Base-by-base conservation (phyloP, 1,140 invertebrate genomes). In the Plutomurus gul region DNA sequence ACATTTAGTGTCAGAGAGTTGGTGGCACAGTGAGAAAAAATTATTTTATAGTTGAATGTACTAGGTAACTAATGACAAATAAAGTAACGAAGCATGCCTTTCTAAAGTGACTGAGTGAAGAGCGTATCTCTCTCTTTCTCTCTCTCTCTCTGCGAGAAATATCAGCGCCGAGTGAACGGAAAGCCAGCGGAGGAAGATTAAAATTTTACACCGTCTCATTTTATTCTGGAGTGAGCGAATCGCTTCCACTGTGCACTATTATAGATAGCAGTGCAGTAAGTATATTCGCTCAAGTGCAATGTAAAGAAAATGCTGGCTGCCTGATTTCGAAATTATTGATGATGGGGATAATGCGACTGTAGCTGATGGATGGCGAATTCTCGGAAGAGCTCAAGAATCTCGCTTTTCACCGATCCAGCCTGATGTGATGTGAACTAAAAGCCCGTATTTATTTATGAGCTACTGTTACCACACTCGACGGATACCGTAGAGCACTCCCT, bases 311-410 rank as follows among this genome's bases (percentile, higher is more conserved):
- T 65, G 56, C 56, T 65, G 56, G 56, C 56, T 65, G 56, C 56
- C 56, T 65, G 56, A 65, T 65, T 65, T 65, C 27, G 56, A 65
- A 65, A 65, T 65, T 65, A 65, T 65, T 65, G 56, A 65, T 65
- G 56, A 65, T 65, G 56, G 56, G 56, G 56, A 65, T 65, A 65
- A 36, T 65, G 56, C 56, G 30, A 65, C 56, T 65, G 56, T 65
- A 65, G 56, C 56, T 65, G 56, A 65, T 65, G 56, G 56, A 65
- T 65, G 27, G 56, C 56, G 56, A 65, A 65, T 65, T 65, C 56
- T 65, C 56, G 56, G 56, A 65, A 65, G 56, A 65, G 56, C 56
- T 65, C 56, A 65, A 65, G 56, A 65, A 65, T 65, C 56, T 65
- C 56, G 56, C 56, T 65, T 65, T 65, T 65, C 56, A 65, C 56